phyloP scores from a whole-genome alignment of 2,797 vertebrate species.

The Anguilla obscura region DNA sequence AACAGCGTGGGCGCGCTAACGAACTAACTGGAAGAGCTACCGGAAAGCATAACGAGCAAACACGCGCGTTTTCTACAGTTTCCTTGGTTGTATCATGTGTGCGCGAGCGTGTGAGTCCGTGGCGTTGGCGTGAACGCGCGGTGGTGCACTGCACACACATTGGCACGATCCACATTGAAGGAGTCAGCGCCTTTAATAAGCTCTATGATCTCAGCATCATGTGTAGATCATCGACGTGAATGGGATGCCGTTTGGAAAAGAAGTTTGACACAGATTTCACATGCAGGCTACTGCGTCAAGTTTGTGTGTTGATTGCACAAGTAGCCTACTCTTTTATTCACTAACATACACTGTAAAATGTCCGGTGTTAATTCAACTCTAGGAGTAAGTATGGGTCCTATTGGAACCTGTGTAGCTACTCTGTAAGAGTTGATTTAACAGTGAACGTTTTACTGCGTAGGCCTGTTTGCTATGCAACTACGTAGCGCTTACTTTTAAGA shows the following conservation, averaged over 20 bases:
- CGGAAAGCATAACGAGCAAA: neutral
- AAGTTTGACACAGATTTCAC: neutral
- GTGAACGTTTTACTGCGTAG: neutral
- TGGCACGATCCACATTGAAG: neutral
- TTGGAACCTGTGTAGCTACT: neutral
- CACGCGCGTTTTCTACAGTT: neutral
- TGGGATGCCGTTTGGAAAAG: neutral
- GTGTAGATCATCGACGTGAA: neutral
- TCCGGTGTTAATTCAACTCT: neutral
- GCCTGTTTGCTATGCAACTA: neutral
- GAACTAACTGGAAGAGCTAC: neutral
- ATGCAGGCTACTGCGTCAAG: neutral
- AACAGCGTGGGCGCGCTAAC: neutral
- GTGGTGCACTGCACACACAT: neutral
- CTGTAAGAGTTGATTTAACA: neutral
- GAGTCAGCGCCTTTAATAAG: neutral
- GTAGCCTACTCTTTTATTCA: neutral
- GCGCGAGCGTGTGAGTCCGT: neutral
- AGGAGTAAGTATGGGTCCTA: neutral
- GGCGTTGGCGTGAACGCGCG: neutral
- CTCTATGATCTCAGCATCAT: neutral
- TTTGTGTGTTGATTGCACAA: neutral
- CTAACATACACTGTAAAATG: neutral
- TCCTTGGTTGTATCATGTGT: neutral
- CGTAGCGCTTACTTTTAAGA: no score